phyloP scores from a whole-genome alignment of 2,113 vertebrate genomes.

The Trochalopteron elliotii region DNA sequence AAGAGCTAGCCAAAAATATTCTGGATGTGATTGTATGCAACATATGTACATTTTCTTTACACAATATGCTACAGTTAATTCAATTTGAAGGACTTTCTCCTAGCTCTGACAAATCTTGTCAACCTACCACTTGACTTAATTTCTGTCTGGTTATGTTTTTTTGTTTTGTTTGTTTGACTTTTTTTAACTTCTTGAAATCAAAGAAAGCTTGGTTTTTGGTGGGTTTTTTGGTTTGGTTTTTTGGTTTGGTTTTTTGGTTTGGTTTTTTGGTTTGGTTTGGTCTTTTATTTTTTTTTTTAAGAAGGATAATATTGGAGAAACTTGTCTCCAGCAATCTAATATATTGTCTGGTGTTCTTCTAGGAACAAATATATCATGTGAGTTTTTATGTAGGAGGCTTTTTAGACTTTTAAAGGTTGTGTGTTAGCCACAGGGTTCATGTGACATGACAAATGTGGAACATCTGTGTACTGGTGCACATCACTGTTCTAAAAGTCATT shows the following conservation, averaged over 20 bases:
- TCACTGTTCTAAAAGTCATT: slow-evolving; percentile 32
- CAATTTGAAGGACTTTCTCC: not conserved
- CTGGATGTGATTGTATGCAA: not conserved
- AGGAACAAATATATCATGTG: slow-evolving; percentile 44
- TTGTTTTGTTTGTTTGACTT: not conserved
- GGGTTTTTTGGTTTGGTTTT: not conserved
- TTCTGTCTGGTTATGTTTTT: not conserved
- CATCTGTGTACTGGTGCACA: slow-evolving; percentile 56
- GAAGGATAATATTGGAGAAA: not conserved
- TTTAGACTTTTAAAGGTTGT: slow-evolving; percentile 15
- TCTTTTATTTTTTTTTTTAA: not conserved
- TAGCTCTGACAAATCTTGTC: not conserved
- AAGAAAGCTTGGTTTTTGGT: not conserved
- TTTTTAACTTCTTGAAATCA: not conserved
- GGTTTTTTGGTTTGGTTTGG: not conserved
- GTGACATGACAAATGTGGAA: slow-evolving; percentile 52
- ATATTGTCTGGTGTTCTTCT: slow-evolving; percentile 24
- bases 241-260: too few species aligned
- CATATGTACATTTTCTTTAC: not conserved
- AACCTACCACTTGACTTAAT: not conserved
- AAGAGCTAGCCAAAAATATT: not conserved
- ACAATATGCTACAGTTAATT: not conserved
- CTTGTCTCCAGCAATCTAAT: not conserved
- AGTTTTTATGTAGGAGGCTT: slow-evolving; percentile 43
- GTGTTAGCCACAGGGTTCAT: slow-evolving; percentile 38